Evolutionary conservation across 2,113 vertebrate species (phyloP).

Genomic region (Etia nguti): DNA sequence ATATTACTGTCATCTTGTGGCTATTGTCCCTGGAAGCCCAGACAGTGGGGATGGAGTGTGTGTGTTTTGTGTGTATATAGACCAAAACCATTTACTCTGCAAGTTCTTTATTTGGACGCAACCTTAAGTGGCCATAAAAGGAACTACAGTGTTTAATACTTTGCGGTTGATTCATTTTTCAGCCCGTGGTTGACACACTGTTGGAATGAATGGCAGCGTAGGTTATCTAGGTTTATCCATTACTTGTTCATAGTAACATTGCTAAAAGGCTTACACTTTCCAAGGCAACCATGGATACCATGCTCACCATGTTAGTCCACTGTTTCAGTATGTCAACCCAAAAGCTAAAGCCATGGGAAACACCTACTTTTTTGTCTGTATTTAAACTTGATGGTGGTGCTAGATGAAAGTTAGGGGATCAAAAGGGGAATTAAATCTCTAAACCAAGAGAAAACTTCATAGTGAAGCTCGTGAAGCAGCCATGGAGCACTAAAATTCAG

Average conservation of each 20-base stretch:
- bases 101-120: background rate
- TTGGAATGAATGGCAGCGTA: background rate
- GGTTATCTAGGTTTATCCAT: background rate
- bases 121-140: background rate
- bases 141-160: background rate
- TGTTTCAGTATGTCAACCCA: background rate
- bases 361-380: background rate
- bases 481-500: background rate
- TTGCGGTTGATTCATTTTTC: background rate
- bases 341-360: background rate
- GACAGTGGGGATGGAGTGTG: rapidly evolving
- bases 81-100: background rate
- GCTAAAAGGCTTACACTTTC: background rate
- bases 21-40: background rate
- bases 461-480: background rate
- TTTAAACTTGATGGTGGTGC: background rate
- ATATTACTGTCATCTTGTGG: background rate
- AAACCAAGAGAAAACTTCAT: background rate
- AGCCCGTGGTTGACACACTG: background rate
- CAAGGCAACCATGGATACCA: background rate
- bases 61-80: background rate
- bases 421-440: background rate
- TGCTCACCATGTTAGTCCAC: background rate
- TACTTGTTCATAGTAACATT: background rate
- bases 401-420: background rate